Evolutionary conservation across 2,888 invertebrate species (phyloP).

Genomic region (Furcula furcula): DNA sequence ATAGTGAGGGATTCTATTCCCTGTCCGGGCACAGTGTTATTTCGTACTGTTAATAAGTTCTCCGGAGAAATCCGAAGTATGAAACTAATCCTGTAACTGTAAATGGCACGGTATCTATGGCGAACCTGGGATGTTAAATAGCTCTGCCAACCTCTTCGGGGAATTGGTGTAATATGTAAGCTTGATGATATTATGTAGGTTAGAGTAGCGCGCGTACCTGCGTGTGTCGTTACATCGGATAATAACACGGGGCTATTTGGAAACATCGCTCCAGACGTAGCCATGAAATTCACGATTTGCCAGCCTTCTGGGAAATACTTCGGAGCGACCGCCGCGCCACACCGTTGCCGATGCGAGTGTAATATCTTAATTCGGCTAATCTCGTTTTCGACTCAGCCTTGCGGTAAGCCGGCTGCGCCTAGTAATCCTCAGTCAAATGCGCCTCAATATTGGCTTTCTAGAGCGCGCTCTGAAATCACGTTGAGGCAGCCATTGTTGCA

Average conservation of each 20-base stretch:
- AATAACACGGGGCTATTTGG: slow-evolving; percentile 22
- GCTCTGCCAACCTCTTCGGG: no score
- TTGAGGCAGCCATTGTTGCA: slow-evolving; percentile 11
- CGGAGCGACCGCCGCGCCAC: slow-evolving; percentile 44
- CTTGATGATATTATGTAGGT: no score
- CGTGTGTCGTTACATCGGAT: slow-evolving; percentile 9
- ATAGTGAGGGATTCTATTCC: no score
- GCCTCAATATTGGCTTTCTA: slow-evolving; percentile 24
- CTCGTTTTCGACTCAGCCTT: slow-evolving; percentile 54
- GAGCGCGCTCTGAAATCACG: slow-evolving; percentile 31
- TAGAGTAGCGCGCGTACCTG: slow-evolving; percentile 10
- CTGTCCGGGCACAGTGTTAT: no score
- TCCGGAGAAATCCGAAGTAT: no score
- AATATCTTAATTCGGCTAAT: slow-evolving; percentile 73
- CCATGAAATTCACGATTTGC: slow-evolving; percentile 74
- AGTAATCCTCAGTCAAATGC: slow-evolving; percentile 36
- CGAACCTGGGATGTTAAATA: no score
- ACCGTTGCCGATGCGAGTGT: slow-evolving; percentile 63
- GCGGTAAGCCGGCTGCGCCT: slow-evolving; percentile 37
- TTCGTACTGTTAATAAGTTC: no score
- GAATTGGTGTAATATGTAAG: no score
- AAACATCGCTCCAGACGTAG: slow-evolving; percentile 44
- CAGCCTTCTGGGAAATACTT: slow-evolving; percentile 69
- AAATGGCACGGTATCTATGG: no score
- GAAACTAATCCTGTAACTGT: no score